These are phyloP conservation scores for Amphipoea lucens DNA, from an alignment of 2,888 invertebrate species.

Conservation along the genomic window DNA sequence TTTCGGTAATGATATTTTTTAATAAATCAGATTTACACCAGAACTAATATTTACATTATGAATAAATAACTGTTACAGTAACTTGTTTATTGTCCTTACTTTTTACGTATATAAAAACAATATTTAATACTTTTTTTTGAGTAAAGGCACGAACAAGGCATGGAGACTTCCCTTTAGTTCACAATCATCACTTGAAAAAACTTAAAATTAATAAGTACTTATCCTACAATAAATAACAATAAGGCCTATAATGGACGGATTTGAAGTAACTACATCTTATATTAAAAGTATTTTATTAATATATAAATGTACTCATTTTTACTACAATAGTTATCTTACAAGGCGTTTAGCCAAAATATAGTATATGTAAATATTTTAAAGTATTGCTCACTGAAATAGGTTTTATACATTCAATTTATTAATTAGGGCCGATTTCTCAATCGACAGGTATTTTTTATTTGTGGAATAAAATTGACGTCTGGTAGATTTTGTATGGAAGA, in stretches of 20 bases:
- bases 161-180: conserved; percentile 53
- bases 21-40: conserved; percentile 3
- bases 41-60: conserved; percentile 41
- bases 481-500: too few species aligned
- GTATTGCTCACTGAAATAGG: conserved; percentile 45
- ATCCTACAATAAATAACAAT: conserved; percentile 88
- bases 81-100: conserved; percentile 55
- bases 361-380: conserved; percentile 37
- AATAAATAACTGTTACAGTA: conserved; percentile 53
- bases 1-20: neutral
- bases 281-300: conserved; percentile 48
- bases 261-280: conserved; percentile 70
- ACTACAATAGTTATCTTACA: conserved; percentile 70
- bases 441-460: too few species aligned
- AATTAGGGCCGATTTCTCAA: neutral
- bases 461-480: too few species aligned
- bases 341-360: conserved; percentile 63
- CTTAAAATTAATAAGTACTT: conserved; percentile 62
- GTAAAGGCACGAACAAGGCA: conserved; percentile 67
- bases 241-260: conserved; percentile 87
- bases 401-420: conserved; percentile 19
- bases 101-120: conserved; percentile 32
- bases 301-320: conserved; percentile 61
- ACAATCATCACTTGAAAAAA: conserved; percentile 62
- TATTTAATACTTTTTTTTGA: conserved; percentile 48